These are phyloP conservation scores for Oxygymnocypris stewartii DNA, from an alignment of 2,113 vertebrate species.

Conservation along the genomic window DNA sequence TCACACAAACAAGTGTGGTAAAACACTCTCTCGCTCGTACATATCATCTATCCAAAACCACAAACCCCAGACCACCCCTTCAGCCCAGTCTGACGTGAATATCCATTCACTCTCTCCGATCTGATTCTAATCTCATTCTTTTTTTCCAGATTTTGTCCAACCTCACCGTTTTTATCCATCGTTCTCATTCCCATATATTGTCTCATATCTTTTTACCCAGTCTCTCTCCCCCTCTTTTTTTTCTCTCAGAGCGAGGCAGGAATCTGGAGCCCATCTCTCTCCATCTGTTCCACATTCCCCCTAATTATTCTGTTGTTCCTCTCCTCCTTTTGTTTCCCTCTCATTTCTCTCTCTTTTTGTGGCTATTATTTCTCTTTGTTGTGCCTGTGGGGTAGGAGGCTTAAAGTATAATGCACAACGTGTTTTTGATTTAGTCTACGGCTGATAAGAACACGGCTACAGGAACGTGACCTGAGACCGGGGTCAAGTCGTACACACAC, in stretches of 20 bases:
- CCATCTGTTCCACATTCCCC: slow-evolving; percentile 78
- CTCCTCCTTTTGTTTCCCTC: slow-evolving; percentile 67
- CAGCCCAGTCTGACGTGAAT: not conserved
- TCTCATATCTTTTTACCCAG: not conserved
- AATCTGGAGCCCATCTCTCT: slow-evolving; percentile 64
- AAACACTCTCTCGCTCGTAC: slow-evolving; percentile 7
- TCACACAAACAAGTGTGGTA: slow-evolving; percentile 26
- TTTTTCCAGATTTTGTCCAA: not conserved
- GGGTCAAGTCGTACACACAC: slow-evolving; percentile 44
- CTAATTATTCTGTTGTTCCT: slow-evolving; percentile 75
- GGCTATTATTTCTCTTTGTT: slow-evolving; percentile 51
- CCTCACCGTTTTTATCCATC: not conserved
- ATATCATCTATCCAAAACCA: slow-evolving; percentile 25
- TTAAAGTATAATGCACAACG: slow-evolving; percentile 49
- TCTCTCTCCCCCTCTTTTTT: not conserved
- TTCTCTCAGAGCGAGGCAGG: slow-evolving; percentile 51
- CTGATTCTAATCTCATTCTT: not conserved
- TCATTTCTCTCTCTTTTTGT: slow-evolving; percentile 25
- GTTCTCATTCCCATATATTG: not conserved
- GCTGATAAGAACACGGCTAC: slow-evolving; percentile 60
- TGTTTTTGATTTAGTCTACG: slow-evolving; percentile 53
- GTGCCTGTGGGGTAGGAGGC: slow-evolving; percentile 53
- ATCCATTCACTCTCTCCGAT: not conserved
- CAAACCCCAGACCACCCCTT: slow-evolving; percentile 27
- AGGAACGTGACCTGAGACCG: slow-evolving; percentile 52